Base-by-base conservation (phyloP, 2,113 vertebrate species). In the Scomber japonicus region DNA sequence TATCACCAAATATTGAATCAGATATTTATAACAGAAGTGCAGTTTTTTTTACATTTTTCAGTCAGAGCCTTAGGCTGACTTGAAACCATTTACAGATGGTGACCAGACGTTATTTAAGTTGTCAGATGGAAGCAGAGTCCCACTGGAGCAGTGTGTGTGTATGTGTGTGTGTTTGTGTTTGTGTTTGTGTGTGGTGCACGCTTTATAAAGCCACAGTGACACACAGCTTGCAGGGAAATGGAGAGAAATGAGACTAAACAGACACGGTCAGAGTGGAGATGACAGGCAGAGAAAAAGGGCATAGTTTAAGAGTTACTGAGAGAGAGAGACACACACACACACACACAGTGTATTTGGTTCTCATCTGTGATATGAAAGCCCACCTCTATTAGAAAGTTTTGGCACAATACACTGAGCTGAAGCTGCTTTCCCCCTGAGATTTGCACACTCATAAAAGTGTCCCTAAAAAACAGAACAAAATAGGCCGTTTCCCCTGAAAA, bases 381-480 rank as follows among this genome's bases (percentile, higher is more conserved):
- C 67, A 54, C 49, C 55, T 76, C 55, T n/a, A 55, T 69, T 80
- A 57, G 56, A 83, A 87, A 63, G 63, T 77, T 83, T 73, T 65
- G 78, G 54, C 65, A 78, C 71, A 49, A 71, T 21, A 61, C 44
- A 24, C 74, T 1, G 45, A 68, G 75, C 55, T 40, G 53, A 63
- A 83, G 80, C 85, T 75, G 50, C 68, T 54, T 30, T 46, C 77
- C 90, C 71, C 82, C 55, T 2, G 82, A 76, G 73, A 84, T 51
- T 40, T 24, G n/a, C 54, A 72, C 66, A 65, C 73, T 71, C 71
- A 56, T 80, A 63, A 82, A 84, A 86, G 75, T 71, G 85, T 82
- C 77, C 81, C 62, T 59, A 48, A 61, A 63, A 89, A 90, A 80
- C 66, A 44, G 66, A 84, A 75, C 69, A 84, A 89, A 92, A 85